phyloP scores from a whole-genome alignment of 2,113 vertebrate species.

The Toxotes jaculatrix region DNA sequence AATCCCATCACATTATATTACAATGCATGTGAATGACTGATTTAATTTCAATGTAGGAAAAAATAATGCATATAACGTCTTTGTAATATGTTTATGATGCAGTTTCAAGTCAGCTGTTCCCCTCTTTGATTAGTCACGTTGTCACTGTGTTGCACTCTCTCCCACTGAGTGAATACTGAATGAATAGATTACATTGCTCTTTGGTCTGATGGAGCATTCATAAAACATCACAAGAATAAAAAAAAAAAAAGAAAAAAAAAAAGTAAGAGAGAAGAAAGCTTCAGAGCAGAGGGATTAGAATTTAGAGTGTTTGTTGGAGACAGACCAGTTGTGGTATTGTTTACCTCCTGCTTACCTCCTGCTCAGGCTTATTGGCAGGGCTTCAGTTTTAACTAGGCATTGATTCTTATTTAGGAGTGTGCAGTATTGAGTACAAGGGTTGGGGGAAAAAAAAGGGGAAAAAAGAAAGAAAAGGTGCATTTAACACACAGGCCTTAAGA shows the following conservation, averaged over 20 bases:
- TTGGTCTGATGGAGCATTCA: slow-evolving; percentile 63
- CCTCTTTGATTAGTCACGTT: slow-evolving; percentile 52
- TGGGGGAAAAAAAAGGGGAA: slow-evolving; percentile 13
- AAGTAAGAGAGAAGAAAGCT: slow-evolving; percentile 50
- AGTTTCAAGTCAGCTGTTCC: slow-evolving; percentile 49
- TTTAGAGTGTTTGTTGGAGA: slow-evolving; percentile 59
- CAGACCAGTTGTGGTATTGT: slow-evolving; percentile 56
- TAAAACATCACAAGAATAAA: slow-evolving; percentile 52
- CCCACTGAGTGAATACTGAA: slow-evolving; percentile 15
- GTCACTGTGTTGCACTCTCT: slow-evolving; percentile 36
- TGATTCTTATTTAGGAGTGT: slow-evolving; percentile 66
- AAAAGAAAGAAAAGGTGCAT: slow-evolving; percentile 29
- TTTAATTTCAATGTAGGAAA: slow-evolving; percentile 12
- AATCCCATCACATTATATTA: slow-evolving; percentile 11
- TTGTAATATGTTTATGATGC: slow-evolving; percentile 35
- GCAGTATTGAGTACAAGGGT: slow-evolving; percentile 22
- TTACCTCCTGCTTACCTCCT: slow-evolving; percentile 68
- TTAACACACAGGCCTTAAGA: slow-evolving; percentile 29
- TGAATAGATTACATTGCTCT: slow-evolving; percentile 56
- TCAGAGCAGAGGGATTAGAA: slow-evolving; percentile 57
- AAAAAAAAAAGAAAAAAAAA: slow-evolving; percentile 38
- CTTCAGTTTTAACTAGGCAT: slow-evolving; percentile 65
- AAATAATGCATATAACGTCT: slow-evolving; percentile 36
- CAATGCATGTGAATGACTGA: slow-evolving; percentile 13
- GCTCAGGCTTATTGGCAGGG: slow-evolving; percentile 48